Conservation (phyloP, 2,888 invertebrate genomes). For the Perdita meconis region DNA sequence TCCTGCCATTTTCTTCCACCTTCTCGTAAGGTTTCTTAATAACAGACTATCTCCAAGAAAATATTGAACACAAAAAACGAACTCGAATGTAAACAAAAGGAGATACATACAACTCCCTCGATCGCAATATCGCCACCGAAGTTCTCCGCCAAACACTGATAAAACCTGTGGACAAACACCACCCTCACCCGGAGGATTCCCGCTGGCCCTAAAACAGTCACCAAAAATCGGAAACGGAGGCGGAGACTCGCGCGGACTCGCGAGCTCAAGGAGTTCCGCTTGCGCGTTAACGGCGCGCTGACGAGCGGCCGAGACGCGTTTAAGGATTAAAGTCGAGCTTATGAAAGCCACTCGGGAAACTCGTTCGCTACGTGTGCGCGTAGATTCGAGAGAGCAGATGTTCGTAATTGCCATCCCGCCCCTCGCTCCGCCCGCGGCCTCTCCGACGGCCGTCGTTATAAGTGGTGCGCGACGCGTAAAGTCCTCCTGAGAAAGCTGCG, state of each 20-base stretch:
- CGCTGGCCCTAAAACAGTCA: background rate
- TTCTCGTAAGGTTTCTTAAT: too few species aligned
- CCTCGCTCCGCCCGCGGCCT: slow-evolving; percentile 7
- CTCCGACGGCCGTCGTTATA: slow-evolving; percentile 43
- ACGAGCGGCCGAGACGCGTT: slow-evolving; percentile 63
- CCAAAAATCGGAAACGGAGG: background rate
- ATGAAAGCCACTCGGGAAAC: slow-evolving; percentile 65
- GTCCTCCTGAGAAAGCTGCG: slow-evolving; percentile 63
- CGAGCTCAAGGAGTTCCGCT: background rate
- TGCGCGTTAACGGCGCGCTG: slow-evolving; percentile 51
- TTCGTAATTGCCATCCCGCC: slow-evolving; percentile 67
- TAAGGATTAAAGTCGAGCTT: slow-evolving; percentile 73
- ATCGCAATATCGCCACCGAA: too few species aligned
- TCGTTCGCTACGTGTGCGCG: slow-evolving; percentile 62
- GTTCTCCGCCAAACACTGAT: too few species aligned
- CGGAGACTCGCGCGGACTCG: background rate
- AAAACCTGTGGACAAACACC: too few species aligned
- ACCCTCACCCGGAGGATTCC: too few species aligned
- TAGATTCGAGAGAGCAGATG: slow-evolving; percentile 72
- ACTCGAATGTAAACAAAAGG: too few species aligned
- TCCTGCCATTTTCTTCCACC: too few species aligned
- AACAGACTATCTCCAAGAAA: too few species aligned
- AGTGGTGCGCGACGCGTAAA: slow-evolving; percentile 64
- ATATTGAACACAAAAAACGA: too few species aligned
- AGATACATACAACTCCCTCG: too few species aligned